A percentile compares a stretch with the other conserved stretches of the same genome.
Evolutionary conservation across 1,140 invertebrate species (phyloP).

Genomic region (Microplitis mediator): DNA sequence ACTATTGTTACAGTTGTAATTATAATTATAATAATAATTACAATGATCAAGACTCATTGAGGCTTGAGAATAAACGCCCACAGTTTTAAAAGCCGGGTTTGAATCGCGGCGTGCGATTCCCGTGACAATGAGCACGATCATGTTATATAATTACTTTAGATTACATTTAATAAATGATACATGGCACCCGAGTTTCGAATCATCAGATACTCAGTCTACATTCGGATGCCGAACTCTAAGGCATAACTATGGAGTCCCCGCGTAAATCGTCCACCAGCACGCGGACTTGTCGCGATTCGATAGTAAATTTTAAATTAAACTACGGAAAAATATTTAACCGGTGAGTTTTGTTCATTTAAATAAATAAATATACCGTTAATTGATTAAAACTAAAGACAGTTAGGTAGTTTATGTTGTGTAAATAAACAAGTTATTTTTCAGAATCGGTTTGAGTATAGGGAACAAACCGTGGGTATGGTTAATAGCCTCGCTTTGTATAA

Average conservation of each 20-base stretch:
- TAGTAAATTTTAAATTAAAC: conserved; percentile 41
- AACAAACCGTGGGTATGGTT: conserved; percentile 54
- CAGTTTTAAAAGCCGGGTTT: not conserved
- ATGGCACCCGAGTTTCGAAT: conserved; percentile 28
- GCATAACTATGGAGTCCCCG: conserved; percentile 39
- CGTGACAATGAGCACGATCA: not conserved
- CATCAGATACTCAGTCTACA: conserved; percentile 43
- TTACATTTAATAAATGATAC: conserved; percentile 41
- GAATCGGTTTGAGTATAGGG: conserved; percentile 53
- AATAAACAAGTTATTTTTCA: conserved; percentile 24
- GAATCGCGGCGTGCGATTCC: not conserved
- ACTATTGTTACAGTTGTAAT: too few species aligned
- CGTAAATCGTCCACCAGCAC: conserved; percentile 7
- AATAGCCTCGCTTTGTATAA: conserved; percentile 44
- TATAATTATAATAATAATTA: too few species aligned
- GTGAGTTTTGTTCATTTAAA: conserved; percentile 38
- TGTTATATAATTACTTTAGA: conserved; percentile 46
- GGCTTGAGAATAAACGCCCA: not conserved
- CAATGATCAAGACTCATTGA: not conserved
- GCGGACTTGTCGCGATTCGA: conserved; percentile 37
- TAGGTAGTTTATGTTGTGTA: too few species aligned
- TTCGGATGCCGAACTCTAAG: conserved; percentile 31
- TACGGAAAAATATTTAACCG: conserved; percentile 50
- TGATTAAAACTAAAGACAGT: too few species aligned
- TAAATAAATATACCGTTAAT: too few species aligned